Conservation (phyloP, 2,888 invertebrate species). For the Melinaea menophilus region DNA sequence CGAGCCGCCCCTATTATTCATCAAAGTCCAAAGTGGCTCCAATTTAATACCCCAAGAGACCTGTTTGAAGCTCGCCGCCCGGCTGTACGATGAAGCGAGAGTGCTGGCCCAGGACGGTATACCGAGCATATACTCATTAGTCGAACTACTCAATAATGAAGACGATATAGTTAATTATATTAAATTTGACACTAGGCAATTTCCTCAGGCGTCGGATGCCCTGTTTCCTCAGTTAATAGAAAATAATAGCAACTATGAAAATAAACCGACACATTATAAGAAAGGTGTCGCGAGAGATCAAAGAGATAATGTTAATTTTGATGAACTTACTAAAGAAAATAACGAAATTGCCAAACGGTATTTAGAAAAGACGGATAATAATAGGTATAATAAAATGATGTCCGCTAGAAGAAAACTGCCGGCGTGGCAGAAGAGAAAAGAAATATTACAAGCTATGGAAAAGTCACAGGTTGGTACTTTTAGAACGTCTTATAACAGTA, state of each 20-base stretch:
- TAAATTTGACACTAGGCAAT: conserved; percentile 72
- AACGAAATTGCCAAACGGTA: conserved; percentile 79
- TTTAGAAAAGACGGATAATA: conserved; percentile 77
- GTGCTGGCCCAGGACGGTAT: conserved; percentile 81
- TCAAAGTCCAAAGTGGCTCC: conserved; percentile 79
- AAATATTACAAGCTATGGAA: conserved; percentile 81
- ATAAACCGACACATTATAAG: conserved; percentile 80
- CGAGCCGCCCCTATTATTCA: conserved; percentile 84
- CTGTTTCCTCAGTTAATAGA: conserved; percentile 80
- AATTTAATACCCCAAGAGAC: conserved; percentile 80
- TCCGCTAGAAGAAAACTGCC: conserved; percentile 81
- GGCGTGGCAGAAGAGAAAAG: conserved; percentile 83
- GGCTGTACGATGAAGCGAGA: conserved; percentile 83
- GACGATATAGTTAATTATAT: conserved; percentile 80
- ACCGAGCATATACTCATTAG: conserved; percentile 84
- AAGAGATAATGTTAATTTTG: conserved; percentile 68
- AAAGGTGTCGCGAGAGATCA: conserved; percentile 78
- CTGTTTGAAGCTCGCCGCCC: conserved; percentile 81
- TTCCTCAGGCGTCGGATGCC: conserved; percentile 75
- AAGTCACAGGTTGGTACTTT: conserved; percentile 74
- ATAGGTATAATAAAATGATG: conserved; percentile 82
- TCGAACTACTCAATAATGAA: conserved; percentile 83
- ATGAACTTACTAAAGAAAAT: conserved; percentile 80
- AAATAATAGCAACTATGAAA: conserved; percentile 43
- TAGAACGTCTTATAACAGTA: too few relatives aligned